Percentiles rank a stretch among this genome's conserved stretches.
Evolutionary conservation across 2,113 vertebrate genomes (phyloP).

Genomic region (Tachycineta bicolor): DNA sequence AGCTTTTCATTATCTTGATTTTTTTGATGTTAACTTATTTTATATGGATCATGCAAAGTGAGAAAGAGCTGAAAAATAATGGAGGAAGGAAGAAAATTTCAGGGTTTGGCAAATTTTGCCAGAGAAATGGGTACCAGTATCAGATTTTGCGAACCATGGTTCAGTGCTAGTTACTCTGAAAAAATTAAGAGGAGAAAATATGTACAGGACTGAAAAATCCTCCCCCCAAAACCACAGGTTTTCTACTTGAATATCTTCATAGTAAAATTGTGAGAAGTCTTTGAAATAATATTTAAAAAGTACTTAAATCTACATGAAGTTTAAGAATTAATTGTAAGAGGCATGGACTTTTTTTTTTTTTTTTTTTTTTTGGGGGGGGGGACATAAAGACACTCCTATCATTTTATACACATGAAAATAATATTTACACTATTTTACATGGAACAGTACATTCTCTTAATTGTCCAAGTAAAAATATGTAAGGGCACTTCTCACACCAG

Average conservation of each 20-base stretch:
- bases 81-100: background rate
- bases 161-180: background rate
- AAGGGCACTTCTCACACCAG: background rate
- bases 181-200: background rate
- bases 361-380: no score
- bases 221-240: accelerated
- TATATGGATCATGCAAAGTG: background rate
- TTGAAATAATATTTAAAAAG: background rate
- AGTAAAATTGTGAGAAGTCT: background rate
- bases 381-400: background rate
- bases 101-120: background rate
- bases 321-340: background rate
- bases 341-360: background rate
- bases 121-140: background rate
- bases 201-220: background rate
- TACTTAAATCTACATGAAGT: background rate
- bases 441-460: background rate
- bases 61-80: background rate
- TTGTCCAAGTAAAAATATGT: background rate
- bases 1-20: background rate
- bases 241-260: background rate
- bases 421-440: background rate
- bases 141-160: background rate
- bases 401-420: background rate
- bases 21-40: background rate